Base-by-base conservation (phyloP, 2,888 invertebrate species). In the Chrysina gloriosa region DNA sequence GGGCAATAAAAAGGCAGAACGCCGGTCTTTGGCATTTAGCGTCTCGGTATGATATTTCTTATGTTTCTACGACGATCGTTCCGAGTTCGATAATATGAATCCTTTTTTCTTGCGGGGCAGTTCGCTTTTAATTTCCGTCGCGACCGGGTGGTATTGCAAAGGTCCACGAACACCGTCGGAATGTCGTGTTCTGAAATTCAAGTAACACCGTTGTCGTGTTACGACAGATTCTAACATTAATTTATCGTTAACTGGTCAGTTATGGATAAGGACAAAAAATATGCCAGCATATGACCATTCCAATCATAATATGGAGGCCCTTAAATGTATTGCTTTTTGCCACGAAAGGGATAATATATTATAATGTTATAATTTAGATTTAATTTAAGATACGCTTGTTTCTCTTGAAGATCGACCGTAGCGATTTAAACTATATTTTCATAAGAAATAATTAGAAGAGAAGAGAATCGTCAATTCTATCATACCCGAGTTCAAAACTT, bases 111-210 rank as follows among this genome's bases (percentile, higher is more conserved):
- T 16, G n/a, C 16, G 4, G 16, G 3, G 7, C 19, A 7, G 5
- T 1, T 42, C 14, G 14, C 19, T 42, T 14, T 42, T 42, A 42
- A 42, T 42, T 16, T 42, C 14, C 16, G 16, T 7, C 19, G 7
- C 14, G 42, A 42, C 19, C 42, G 16, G 16, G 42, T 16, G 14
- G 42, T 0, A 16, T 1, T 14, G 19, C 14, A 7, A 42, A 16
- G 5, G 2, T 14, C 6, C 42, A n/a, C 16, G 42, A 16, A n/a
- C n/a, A n/a, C n/a, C n/a, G n/a, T 42, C 31, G 63, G 63, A 63
- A 63, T 63, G 65, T 19, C 52, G 50, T 65, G 19, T 21, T n/a
- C 27, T 14, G 50, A 45, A 56, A 56, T 52, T 47, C 36, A 29
- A 56, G 56, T 56, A 45, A 54, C 42, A 39, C 16, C 65, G 11